Evolutionary conservation across 2,113 vertebrate genomes (phyloP).

Genomic region (Calyptomena viridis): DNA sequence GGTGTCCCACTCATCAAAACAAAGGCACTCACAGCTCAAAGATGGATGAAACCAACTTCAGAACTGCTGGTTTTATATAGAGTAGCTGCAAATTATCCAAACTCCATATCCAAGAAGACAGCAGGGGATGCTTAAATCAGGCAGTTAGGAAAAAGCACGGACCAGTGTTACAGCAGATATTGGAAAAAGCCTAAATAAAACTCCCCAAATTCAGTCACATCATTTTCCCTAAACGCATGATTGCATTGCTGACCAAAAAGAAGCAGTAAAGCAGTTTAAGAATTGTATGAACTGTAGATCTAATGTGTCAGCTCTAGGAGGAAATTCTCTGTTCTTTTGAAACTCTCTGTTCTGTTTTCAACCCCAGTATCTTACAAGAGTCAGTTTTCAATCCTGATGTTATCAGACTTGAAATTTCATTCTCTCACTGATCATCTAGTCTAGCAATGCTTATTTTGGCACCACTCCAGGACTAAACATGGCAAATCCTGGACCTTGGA

Average conservation of each 20-base stretch:
- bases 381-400: neutral
- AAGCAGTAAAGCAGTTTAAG: neutral
- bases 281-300: neutral
- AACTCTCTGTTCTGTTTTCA: neutral
- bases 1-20: neutral
- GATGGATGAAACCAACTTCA: neutral
- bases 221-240: neutral
- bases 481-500: slow-evolving; percentile 45
- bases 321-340: neutral
- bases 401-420: slow-evolving; percentile 1
- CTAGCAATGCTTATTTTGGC: slow-evolving; percentile 60
- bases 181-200: neutral
- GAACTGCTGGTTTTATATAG: neutral
- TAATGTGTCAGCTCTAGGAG: neutral
- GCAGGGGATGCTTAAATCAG: neutral
- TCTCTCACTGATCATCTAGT: slow-evolving; percentile 9
- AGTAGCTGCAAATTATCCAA: neutral
- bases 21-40: neutral
- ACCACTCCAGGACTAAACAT: slow-evolving; percentile 65
- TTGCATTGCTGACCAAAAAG: neutral
- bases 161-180: neutral
- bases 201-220: neutral
- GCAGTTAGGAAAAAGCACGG: neutral
- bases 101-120: neutral
- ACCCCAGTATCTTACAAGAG: neutral